These are phyloP conservation scores for Hirudo medicinalis DNA, from an alignment of 1,140 invertebrate species.

Conservation along the genomic window DNA sequence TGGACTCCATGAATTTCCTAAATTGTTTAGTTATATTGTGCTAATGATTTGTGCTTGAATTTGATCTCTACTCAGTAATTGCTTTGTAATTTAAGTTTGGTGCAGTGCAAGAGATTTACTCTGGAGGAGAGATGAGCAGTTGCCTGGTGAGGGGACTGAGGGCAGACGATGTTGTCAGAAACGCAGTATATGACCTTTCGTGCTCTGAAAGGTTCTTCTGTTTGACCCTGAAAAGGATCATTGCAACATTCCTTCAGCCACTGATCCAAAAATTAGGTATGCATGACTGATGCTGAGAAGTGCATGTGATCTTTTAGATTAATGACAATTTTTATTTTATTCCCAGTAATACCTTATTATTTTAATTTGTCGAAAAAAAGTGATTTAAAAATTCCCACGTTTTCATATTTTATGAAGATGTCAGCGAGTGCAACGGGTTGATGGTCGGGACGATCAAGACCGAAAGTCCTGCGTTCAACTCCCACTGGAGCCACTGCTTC, in stretches of 20 bases:
- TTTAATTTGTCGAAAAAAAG: neutral
- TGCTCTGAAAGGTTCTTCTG: constrained; percentile 16
- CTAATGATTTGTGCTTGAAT: too few relatives aligned
- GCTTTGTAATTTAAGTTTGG: constrained; percentile 22
- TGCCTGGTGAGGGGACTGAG: neutral
- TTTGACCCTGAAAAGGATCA: neutral
- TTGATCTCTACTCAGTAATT: too few relatives aligned
- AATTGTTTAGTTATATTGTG: too few relatives aligned
- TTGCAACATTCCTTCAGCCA: neutral
- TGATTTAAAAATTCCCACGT: neutral
- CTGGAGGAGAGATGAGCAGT: neutral
- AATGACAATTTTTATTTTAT: neutral
- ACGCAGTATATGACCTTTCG: constrained; percentile 16
- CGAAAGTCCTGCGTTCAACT: neutral
- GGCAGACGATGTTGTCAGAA: neutral
- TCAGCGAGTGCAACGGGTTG: constrained; percentile 4
- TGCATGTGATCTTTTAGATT: neutral
- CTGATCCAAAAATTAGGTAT: constrained; percentile 7
- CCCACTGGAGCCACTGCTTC: constrained; percentile 2
- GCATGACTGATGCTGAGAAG: neutral
- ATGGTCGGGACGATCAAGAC: neutral
- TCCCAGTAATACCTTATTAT: neutral
- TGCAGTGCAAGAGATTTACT: neutral
- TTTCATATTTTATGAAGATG: neutral
- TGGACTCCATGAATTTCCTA: too few relatives aligned